Evolutionary conservation across 2,797 vertebrate species (phyloP).

Genomic region (Pteropus rufus): DNA sequence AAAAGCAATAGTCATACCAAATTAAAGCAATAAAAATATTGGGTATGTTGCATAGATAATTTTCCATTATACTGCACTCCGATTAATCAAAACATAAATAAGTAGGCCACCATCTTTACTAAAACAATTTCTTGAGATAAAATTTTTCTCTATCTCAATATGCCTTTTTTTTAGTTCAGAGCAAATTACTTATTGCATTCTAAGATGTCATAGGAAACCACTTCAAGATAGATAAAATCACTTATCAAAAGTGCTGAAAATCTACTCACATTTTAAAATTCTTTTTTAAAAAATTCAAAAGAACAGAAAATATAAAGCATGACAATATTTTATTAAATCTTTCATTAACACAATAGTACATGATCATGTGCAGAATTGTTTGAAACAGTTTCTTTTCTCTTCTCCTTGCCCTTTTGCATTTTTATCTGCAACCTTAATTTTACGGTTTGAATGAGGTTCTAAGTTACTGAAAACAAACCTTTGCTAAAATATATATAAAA

Average conservation of each 20-base stretch:
- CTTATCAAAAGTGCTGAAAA: background rate
- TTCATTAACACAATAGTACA: background rate
- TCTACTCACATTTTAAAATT: background rate
- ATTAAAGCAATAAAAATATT: background rate
- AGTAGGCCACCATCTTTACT: background rate
- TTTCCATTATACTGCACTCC: background rate
- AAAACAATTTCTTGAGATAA: background rate
- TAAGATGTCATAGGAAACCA: background rate
- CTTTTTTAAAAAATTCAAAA: background rate
- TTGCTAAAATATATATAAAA: conserved; percentile 82
- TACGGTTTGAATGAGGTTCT: conserved; percentile 91
- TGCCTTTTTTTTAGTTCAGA: background rate
- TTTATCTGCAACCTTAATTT: conserved; percentile 90
- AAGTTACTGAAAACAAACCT: conserved; percentile 88
- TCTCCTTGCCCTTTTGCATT: conserved; percentile 92
- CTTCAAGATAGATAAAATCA: background rate
- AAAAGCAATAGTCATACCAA: background rate
- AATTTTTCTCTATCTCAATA: background rate
- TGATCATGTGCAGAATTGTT: conserved; percentile 89
- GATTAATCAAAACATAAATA: background rate
- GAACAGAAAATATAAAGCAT: background rate
- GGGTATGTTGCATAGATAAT: background rate
- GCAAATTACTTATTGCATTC: background rate
- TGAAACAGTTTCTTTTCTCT: conserved; percentile 91
- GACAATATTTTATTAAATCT: background rate